Evolutionary conservation across 2,888 invertebrate genomes (phyloP).

Genomic region (Metellina segmentata): DNA sequence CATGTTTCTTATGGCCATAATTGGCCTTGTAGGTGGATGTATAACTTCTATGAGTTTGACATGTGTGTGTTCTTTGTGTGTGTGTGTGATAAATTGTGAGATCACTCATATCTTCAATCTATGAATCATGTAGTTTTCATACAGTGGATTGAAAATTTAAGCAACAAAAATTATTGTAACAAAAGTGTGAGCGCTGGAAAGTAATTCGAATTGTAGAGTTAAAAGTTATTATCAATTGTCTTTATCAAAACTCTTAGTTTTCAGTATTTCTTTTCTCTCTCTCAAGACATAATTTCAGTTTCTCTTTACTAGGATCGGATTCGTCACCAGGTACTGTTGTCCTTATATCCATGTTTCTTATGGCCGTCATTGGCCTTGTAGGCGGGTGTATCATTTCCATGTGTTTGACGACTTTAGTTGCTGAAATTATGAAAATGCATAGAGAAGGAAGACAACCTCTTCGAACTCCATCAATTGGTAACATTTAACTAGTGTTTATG

Average conservation of each 20-base stretch:
- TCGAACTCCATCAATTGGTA: not conserved
- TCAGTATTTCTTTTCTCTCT: too few relatives aligned
- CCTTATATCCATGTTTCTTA: constrained; percentile 31
- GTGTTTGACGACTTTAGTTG: constrained; percentile 1
- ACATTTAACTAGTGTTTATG: not conserved
- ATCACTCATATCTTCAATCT: too few relatives aligned
- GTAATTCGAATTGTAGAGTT: too few relatives aligned
- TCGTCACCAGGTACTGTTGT: constrained; percentile 3
- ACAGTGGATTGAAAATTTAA: too few relatives aligned
- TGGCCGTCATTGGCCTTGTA: constrained; percentile 28
- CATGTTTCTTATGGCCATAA: constrained; percentile 28
- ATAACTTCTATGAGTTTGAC: not conserved
- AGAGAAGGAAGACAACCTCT: not conserved
- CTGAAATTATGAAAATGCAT: not conserved
- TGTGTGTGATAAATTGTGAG: too few relatives aligned
- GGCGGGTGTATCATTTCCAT: constrained; percentile 25
- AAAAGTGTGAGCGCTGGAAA: too few relatives aligned
- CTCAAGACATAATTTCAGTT: not conserved
- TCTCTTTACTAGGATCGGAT: not conserved
- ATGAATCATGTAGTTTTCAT: too few relatives aligned
- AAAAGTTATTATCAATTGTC: too few relatives aligned
- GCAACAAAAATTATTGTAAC: too few relatives aligned
- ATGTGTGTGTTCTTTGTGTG: too few relatives aligned
- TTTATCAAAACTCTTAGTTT: too few relatives aligned
- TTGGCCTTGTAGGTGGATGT: constrained; percentile 38